phyloP scores from a whole-genome alignment of 2,888 invertebrate species.

The Pasiphila rectangulata region DNA sequence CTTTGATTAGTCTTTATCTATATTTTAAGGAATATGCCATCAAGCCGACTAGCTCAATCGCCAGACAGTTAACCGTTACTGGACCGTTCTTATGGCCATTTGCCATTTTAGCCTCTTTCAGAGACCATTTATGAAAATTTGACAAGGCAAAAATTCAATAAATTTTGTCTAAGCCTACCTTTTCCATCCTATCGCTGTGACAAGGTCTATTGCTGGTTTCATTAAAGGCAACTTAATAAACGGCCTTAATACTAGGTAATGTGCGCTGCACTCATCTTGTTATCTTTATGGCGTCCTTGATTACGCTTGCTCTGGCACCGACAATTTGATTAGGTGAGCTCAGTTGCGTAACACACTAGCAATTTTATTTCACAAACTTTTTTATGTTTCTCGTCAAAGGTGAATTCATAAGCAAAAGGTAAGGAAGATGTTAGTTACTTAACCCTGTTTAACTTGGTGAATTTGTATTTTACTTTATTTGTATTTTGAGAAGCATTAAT shows the following conservation, averaged over 20 bases:
- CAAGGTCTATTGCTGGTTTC: conserved; percentile 31
- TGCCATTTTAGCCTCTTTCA: too few species aligned
- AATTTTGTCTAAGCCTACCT: too few species aligned
- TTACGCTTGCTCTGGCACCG: conserved; percentile 41
- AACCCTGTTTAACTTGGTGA: too few species aligned
- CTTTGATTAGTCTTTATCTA: too few species aligned
- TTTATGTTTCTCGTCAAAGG: neutral
- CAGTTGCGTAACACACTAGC: conserved; percentile 28
- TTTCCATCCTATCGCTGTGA: conserved; percentile 10
- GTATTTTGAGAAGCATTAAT: neutral
- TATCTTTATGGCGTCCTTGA: conserved; percentile 50
- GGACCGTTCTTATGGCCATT: too few species aligned
- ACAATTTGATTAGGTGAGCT: conserved; percentile 50
- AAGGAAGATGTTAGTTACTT: neutral
- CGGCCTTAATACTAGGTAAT: conserved; percentile 38
- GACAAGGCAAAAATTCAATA: neutral
- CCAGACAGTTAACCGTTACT: too few species aligned
- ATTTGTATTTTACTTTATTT: too few species aligned
- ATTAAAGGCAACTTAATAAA: conserved; percentile 28
- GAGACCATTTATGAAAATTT: too few species aligned
- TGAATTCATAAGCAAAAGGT: neutral
- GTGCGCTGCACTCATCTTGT: conserved; percentile 40
- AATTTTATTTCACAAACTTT: neutral
- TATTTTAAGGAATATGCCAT: too few species aligned
- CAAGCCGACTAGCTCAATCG: too few species aligned